Conservation (phyloP, 2,113 vertebrate genomes). For the Sterna hirundo region DNA sequence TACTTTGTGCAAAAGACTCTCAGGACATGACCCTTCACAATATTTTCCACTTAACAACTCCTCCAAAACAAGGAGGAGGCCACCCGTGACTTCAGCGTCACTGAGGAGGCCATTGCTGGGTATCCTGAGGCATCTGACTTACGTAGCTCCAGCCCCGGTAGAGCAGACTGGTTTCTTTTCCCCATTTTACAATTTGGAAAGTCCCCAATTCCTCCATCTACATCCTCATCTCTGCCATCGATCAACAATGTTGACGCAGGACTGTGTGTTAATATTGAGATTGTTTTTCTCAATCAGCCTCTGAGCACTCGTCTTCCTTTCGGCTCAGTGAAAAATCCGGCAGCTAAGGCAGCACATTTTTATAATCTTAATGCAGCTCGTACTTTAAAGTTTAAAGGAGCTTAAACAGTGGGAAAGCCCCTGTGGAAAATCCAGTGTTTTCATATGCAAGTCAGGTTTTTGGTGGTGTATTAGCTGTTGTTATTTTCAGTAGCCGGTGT, state of each 20-base stretch:
- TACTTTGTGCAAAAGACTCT: not conserved
- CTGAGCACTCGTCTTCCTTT: not conserved
- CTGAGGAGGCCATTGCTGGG: not conserved
- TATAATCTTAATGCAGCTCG: constrained; percentile 24
- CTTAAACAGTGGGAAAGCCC: constrained; percentile 54
- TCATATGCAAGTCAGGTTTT: constrained; percentile 56
- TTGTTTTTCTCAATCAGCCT: not conserved
- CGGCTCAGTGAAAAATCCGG: not conserved
- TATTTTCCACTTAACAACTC: not conserved
- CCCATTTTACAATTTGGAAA: constrained; percentile 29
- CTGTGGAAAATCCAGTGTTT: constrained; percentile 55
- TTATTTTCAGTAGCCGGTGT: constrained; percentile 50
- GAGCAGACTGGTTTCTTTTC: constrained; percentile 8
- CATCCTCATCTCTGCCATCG: not conserved
- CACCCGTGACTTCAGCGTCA: not conserved
- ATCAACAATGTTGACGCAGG: not conserved
- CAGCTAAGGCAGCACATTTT: not conserved
- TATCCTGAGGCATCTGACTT: not conserved
- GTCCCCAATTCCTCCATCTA: not conserved
- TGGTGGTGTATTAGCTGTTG: constrained; percentile 7
- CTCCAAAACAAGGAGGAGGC: not conserved
- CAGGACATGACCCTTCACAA: not conserved
- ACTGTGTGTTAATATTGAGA: not conserved
- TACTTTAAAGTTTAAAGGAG: constrained; percentile 43
- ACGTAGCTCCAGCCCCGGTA: not conserved